Evolutionary conservation across 2,797 vertebrate genomes (phyloP), one percentile per base, ranked within the genome.

Genomic region (Channallabes apus): DNA sequence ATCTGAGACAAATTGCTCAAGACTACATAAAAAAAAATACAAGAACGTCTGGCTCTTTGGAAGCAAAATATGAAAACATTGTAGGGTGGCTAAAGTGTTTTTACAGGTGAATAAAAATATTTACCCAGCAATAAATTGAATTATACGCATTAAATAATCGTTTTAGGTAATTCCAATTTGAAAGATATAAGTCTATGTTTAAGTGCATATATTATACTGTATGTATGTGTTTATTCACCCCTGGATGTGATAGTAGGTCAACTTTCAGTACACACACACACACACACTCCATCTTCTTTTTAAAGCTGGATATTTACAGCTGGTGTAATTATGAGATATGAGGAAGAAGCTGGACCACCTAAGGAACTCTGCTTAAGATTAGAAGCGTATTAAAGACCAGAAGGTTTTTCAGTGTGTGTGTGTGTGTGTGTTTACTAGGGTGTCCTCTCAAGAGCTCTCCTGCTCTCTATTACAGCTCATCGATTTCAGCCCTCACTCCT

Each of bases 241-340:
- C 46, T 29, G 51, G 46, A 56, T 32, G 12, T 58, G 73, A 54
- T 27, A 8, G 41, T 9, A 46, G 20, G 38, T 54, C 12, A 54
- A 32, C 8, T 58, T 11, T 20, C 3, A 59, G 1, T 4, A 59
- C 73, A 56, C 51, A 56, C n/a, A 20, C 41, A 54, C 46, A 54
- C n/a, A 29, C 41, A 73, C 24, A 51, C 35, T 41, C 68, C 24
- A 68, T 68, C 35, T 61, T 80, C 38, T 69, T 56, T 71, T 79
- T 58, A 61, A 84, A 84, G 67, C 56, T 72, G 77, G 67, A 80
- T 72, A 80, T 80, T 72, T 80, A 64, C 56, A 29, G 51, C 54
- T 58, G 54, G 29, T 77, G 54, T 58, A 77, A 77, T 77, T 58
- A 4, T 77, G 14, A 77, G 54, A 77, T 59, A 77, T 77, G 75